Evolutionary conservation across 2,113 vertebrate genomes (phyloP).

Genomic region (Labeo catla): DNA sequence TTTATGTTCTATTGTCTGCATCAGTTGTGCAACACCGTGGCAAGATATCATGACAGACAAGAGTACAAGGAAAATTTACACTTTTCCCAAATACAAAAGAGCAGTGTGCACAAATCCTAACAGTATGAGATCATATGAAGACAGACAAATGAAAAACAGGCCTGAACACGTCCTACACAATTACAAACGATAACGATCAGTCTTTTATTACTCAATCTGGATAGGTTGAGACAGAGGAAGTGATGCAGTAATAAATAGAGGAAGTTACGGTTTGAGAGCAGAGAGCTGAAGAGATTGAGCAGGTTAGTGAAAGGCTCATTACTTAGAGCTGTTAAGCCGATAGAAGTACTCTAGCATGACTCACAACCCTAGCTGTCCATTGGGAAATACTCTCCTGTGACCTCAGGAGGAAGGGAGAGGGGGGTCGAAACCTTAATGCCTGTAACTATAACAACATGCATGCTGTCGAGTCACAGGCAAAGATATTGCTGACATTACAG

Average conservation of each 20-base stretch:
- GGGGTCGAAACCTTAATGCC: neutral
- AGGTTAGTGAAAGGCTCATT: conserved; percentile 28
- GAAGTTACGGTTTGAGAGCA: neutral
- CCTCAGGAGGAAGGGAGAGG: conserved; percentile 21
- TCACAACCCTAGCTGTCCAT: conserved; percentile 29
- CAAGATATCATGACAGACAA: neutral
- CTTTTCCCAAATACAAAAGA: neutral
- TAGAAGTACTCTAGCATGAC: conserved; percentile 45
- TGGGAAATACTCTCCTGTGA: conserved; percentile 36
- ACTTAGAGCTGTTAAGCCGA: conserved; percentile 49
- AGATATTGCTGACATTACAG: conserved; percentile 18
- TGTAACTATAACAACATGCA: conserved; percentile 36
- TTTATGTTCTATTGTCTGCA: neutral
- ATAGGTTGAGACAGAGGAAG: neutral
- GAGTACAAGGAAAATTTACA: neutral
- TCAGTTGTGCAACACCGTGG: neutral
- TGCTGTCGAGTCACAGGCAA: conserved; percentile 17
- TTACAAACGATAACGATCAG: neutral
- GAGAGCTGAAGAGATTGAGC: conserved; percentile 1
- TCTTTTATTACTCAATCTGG: neutral
- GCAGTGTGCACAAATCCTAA: neutral
- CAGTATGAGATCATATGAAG: neutral
- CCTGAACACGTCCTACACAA: neutral
- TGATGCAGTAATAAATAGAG: neutral
- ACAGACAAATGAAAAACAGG: neutral